A percentile compares a stretch with the other conserved stretches of the same genome.
These are phyloP conservation scores for Temnopleurus reevesii DNA, from an alignment of 53 echinoderm and acorn worm species.

Conservation along the genomic window DNA sequence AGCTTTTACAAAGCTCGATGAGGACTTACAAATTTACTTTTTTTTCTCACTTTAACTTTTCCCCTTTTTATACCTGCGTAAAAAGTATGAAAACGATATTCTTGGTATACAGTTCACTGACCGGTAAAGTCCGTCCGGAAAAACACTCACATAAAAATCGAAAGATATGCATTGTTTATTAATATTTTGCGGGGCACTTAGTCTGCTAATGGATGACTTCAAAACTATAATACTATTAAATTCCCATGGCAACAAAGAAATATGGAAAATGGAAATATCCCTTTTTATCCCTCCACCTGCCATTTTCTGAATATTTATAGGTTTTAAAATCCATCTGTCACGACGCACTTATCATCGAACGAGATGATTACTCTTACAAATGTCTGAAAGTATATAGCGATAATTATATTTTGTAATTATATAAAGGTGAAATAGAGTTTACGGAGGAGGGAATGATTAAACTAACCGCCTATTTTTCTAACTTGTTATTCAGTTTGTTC, in stretches of 20 bases:
- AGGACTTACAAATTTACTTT: no score
- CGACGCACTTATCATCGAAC: background rate
- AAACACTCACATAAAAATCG: background rate
- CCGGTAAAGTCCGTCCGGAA: background rate
- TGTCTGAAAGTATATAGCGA: background rate
- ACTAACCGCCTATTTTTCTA: no score
- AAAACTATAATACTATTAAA: background rate
- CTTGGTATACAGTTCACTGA: background rate
- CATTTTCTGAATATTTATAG: background rate
- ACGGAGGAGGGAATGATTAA: background rate
- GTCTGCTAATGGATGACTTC: background rate
- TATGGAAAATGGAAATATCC: constrained; percentile 10
- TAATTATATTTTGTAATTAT: background rate
- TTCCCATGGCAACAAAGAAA: constrained; percentile 4
- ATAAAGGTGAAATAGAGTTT: constrained; percentile 20
- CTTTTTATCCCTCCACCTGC: constrained; percentile 15
- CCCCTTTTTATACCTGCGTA: no score
- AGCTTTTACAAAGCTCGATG: no score
- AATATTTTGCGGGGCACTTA: background rate
- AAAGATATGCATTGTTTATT: background rate
- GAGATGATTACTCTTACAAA: background rate
- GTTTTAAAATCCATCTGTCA: constrained; percentile 26
- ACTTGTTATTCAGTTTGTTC: no score
- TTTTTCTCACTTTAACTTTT: no score
- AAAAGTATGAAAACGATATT: no score